A percentile compares a stretch with the other conserved stretches of the same genome.
Conservation (phyloP, 2,797 vertebrate species). For the Menidia menidia region DNA sequence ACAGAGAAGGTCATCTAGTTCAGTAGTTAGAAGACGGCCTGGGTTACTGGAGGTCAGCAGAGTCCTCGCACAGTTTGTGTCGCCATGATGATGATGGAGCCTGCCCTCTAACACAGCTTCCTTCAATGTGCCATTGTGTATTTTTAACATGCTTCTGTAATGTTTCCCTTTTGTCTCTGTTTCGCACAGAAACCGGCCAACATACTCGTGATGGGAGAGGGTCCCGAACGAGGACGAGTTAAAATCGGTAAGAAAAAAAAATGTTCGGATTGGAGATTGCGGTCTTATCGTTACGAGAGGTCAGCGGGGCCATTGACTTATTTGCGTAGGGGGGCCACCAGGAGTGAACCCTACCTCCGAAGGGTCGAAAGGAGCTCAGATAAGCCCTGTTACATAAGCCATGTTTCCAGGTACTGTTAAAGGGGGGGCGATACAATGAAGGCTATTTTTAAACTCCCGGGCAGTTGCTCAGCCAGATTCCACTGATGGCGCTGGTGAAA, state of each 20-base stretch:
- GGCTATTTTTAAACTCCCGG: slow-evolving; percentile 66
- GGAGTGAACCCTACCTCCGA: slow-evolving; percentile 41
- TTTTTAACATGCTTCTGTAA: background rate
- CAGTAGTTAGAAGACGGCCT: background rate
- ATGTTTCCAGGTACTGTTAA: slow-evolving; percentile 44
- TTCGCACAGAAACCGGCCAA: slow-evolving; percentile 94
- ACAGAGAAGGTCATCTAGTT: background rate
- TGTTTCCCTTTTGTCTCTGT: slow-evolving; percentile 16
- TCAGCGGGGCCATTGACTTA: slow-evolving; percentile 29
- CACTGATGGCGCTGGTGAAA: background rate
- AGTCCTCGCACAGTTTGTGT: background rate
- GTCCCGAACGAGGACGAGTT: slow-evolving; percentile 94
- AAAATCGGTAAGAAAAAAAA: slow-evolving; percentile 90
- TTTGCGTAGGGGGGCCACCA: slow-evolving; percentile 13
- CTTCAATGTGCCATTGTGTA: background rate
- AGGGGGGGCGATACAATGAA: background rate
- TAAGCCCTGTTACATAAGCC: slow-evolving; percentile 58
- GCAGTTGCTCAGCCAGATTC: slow-evolving; percentile 26
- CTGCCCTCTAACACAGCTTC: no score
- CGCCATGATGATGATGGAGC: no score
- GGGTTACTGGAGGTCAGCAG: background rate
- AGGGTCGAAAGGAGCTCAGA: slow-evolving; percentile 25
- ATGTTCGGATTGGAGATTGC: no score
- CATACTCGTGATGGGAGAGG: slow-evolving; percentile 99
- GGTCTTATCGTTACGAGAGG: background rate